Evolutionary conservation across 2,888 invertebrate species (phyloP).

Genomic region (Lithophane ornitopus): DNA sequence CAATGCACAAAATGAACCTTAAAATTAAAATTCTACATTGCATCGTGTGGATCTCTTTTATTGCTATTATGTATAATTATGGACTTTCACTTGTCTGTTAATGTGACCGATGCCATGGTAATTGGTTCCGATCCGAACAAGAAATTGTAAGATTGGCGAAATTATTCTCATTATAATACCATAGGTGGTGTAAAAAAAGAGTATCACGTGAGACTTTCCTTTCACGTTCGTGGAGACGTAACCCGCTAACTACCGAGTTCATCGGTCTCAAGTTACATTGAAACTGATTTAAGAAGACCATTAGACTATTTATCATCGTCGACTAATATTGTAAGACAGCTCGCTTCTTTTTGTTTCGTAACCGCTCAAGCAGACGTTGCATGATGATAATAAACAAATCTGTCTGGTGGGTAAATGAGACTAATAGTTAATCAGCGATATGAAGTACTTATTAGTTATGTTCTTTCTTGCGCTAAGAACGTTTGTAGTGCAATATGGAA

Average conservation of each 20-base stretch:
- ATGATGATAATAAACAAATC: constrained; percentile 45
- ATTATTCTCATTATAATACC: constrained; percentile 83
- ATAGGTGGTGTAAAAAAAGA: constrained; percentile 80
- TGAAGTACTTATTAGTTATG: constrained; percentile 1
- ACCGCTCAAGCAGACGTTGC: constrained; percentile 43
- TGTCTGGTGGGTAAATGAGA: constrained; percentile 37
- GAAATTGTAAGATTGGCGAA: constrained; percentile 77
- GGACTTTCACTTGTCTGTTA: constrained; percentile 83
- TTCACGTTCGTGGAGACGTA: constrained; percentile 81
- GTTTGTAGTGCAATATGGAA: constrained; percentile 20
- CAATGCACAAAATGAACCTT: constrained; percentile 35
- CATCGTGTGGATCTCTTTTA: constrained; percentile 61
- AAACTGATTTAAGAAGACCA: constrained; percentile 67
- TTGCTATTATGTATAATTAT: constrained; percentile 76
- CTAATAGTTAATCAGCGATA: constrained; percentile 15
- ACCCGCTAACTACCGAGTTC: constrained; percentile 82
- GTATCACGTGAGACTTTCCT: constrained; percentile 81
- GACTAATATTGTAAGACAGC: constrained; percentile 43
- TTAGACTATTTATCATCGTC: constrained; percentile 58
- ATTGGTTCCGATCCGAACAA: constrained; percentile 78
- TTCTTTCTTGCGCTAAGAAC: not conserved
- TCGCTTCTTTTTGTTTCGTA: constrained; percentile 46
- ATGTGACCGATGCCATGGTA: constrained; percentile 80
- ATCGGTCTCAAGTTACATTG: constrained; percentile 77
- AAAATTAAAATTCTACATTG: constrained; percentile 58